Conservation (phyloP, 1,140 invertebrate genomes). For the Saccostrea glomerata region DNA sequence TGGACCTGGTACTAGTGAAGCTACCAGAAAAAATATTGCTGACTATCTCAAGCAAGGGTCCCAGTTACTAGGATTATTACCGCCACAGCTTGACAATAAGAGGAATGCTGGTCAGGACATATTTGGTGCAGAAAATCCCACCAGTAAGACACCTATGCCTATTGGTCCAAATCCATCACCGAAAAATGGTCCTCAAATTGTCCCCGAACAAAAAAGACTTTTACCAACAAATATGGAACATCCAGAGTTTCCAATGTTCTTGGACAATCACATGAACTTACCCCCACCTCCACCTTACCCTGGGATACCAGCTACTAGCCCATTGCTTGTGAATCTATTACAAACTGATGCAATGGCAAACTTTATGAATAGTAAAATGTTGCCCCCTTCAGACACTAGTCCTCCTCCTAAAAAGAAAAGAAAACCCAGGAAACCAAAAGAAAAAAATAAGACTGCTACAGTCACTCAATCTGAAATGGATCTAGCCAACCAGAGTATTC, state of each 20-base stretch:
- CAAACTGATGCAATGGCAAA: slow-evolving; percentile 85
- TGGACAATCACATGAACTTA: slow-evolving; percentile 50
- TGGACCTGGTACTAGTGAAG: slow-evolving; percentile 68
- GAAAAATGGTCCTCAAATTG: slow-evolving; percentile 20
- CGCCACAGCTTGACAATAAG: slow-evolving; percentile 30
- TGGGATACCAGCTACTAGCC: slow-evolving; percentile 81
- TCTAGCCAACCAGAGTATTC: slow-evolving; percentile 73
- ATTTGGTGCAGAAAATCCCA: neutral
- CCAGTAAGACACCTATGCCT: neutral
- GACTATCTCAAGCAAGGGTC: slow-evolving; percentile 76
- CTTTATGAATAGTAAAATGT: slow-evolving; percentile 62
- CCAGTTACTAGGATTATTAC: slow-evolving; percentile 66
- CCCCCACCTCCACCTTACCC: slow-evolving; percentile 74
- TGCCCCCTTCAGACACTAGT: slow-evolving; percentile 76
- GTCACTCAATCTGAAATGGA: slow-evolving; percentile 58
- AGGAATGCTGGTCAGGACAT: neutral
- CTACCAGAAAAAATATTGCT: slow-evolving; percentile 77
- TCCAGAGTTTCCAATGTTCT: slow-evolving; percentile 2
- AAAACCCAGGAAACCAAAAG: slow-evolving; percentile 67
- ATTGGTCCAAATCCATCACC: neutral
- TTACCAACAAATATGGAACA: neutral
- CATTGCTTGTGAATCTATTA: slow-evolving; percentile 93
- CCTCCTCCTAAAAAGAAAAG: slow-evolving; percentile 71
- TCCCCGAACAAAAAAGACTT: neutral
- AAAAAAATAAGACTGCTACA: slow-evolving; percentile 56